Percentiles rank a stretch among this genome's conserved stretches.
These are phyloP conservation scores for Linhomoeus sp. DNA, from an alignment of 2,888 invertebrate genomes.

Conservation along the genomic window DNA sequence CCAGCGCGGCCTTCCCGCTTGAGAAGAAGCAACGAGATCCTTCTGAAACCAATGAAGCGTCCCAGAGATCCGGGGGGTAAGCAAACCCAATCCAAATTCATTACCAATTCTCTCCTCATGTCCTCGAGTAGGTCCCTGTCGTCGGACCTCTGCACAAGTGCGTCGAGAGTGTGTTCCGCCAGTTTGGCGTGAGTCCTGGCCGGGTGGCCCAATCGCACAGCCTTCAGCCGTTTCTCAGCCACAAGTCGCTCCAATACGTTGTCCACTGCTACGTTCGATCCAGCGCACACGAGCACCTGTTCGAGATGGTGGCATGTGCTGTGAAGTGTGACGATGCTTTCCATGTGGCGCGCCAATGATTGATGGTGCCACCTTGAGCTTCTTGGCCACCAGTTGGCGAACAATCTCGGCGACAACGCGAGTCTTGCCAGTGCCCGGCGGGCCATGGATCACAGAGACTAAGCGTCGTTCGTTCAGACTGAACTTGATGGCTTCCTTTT, in stretches of 20 bases:
- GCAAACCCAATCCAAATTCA: no score
- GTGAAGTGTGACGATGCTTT: no score
- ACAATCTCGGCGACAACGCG: slow-evolving; percentile 40
- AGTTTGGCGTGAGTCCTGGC: slow-evolving; percentile 34
- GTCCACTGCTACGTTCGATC: slow-evolving; percentile 41
- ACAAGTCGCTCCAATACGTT: slow-evolving; percentile 37
- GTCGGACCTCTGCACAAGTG: slow-evolving; percentile 32
- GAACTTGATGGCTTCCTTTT: slow-evolving; percentile 36
- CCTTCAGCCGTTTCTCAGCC: slow-evolving; percentile 24
- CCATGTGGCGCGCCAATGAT: no score
- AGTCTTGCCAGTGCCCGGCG: slow-evolving; percentile 40
- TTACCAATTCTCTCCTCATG: slow-evolving; percentile 30
- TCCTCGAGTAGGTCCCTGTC: slow-evolving; percentile 30
- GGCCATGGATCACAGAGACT: slow-evolving; percentile 39
- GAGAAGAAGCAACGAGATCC: no score
- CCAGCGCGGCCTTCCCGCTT: slow-evolving; percentile 7
- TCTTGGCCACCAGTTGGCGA: slow-evolving; percentile 34
- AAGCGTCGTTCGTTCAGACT: slow-evolving; percentile 32
- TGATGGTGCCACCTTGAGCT: no score
- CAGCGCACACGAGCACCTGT: slow-evolving; percentile 38
- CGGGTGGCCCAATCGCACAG: slow-evolving; percentile 39
- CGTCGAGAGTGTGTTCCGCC: slow-evolving; percentile 36
- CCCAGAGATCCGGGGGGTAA: no score
- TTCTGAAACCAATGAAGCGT: neutral
- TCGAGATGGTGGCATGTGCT: slow-evolving; percentile 3